Evolutionary conservation across 2,113 vertebrate genomes (phyloP).

Genomic region (Ceyx melanurus): DNA sequence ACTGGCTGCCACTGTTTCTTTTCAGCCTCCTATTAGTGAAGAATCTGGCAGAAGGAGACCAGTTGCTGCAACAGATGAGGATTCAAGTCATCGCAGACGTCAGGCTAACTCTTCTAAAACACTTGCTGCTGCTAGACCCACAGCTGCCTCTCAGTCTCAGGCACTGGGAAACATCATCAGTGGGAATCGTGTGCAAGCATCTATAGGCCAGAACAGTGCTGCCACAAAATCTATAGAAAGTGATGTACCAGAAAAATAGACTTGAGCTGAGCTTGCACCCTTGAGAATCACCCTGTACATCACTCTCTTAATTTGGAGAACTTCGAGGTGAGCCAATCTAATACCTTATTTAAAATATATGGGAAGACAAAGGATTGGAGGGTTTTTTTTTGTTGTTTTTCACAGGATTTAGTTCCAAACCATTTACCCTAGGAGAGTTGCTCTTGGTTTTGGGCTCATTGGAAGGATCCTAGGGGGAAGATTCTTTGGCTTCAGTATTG

Average conservation of each 20-base stretch:
- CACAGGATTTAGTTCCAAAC: constrained; percentile 45
- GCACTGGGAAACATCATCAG: constrained; percentile 23
- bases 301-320: constrained; percentile 35
- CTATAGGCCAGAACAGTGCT: neutral
- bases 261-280: neutral
- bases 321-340: constrained; percentile 52
- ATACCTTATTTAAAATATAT: constrained; percentile 33
- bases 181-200: constrained; percentile 58
- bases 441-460: constrained; percentile 60
- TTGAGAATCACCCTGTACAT: constrained; percentile 38
- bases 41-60: constrained; percentile 81
- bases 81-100: constrained; percentile 73
- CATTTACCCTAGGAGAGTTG: constrained; percentile 31
- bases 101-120: constrained; percentile 72
- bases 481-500: constrained; percentile 67
- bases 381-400: constrained; percentile 23
- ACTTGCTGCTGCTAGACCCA: constrained; percentile 37
- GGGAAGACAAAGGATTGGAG: constrained; percentile 58
- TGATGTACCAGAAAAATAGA: constrained; percentile 73
- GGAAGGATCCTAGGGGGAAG: constrained; percentile 64
- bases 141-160: constrained; percentile 23
- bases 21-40: constrained; percentile 88
- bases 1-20: neutral
- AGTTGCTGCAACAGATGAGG: constrained; percentile 78
- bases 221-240: constrained; percentile 60